Conservation (phyloP, 2,113 vertebrate genomes). For the Mohoua ochrocephala region DNA sequence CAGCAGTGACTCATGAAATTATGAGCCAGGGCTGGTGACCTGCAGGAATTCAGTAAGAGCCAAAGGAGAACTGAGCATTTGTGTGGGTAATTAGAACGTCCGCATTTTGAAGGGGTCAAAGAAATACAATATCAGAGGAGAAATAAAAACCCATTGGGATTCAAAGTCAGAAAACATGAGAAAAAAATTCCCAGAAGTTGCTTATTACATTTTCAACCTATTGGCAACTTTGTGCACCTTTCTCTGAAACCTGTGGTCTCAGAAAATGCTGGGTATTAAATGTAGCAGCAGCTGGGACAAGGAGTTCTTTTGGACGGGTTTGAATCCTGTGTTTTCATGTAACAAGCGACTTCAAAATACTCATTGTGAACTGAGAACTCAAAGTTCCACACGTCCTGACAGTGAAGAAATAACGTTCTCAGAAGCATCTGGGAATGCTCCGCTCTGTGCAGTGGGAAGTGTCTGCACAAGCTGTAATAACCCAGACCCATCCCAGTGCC, state of each 20-base stretch:
- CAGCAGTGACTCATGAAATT: conserved; percentile 51
- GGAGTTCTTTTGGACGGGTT: not conserved
- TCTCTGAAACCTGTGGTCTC: not conserved
- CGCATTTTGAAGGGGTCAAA: conserved; percentile 1
- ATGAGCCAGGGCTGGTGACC: conserved; percentile 13
- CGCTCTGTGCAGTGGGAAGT: not conserved
- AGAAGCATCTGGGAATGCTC: not conserved
- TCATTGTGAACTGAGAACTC: not conserved
- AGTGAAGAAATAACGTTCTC: not conserved
- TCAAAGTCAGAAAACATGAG: not conserved
- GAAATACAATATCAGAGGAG: not conserved
- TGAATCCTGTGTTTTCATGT: not conserved
- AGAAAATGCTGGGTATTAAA: not conserved
- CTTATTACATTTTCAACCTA: not conserved
- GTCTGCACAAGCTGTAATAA: not conserved
- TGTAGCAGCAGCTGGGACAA: not conserved
- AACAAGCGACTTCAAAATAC: not conserved
- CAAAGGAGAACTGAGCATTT: not conserved
- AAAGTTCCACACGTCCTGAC: not conserved
- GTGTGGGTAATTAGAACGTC: not conserved
- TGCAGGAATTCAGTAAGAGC: conserved; percentile 2
- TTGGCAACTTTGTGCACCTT: not conserved
- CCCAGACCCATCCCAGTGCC: not conserved
- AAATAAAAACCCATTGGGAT: not conserved
- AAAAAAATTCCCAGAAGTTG: not conserved